Evolutionary conservation across 2,113 vertebrate genomes (phyloP).

Genomic region (Elephantulus edwardii): DNA sequence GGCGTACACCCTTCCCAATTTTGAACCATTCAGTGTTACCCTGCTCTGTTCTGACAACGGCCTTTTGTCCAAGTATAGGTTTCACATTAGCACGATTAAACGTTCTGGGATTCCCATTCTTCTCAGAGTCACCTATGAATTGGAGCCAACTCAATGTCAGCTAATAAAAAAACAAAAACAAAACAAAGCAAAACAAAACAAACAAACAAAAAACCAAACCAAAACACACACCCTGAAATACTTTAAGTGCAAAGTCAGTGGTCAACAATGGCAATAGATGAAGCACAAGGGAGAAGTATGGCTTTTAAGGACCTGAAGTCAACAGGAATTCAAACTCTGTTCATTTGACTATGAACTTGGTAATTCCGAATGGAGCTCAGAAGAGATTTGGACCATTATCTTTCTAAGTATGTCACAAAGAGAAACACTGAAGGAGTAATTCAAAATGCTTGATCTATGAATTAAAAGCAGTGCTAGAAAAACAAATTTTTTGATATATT

Average conservation of each 20-base stretch:
- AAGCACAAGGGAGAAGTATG: neutral
- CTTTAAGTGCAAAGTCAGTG: neutral
- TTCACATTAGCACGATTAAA: too few relatives aligned
- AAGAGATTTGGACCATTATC: neutral
- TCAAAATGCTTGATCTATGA: neutral
- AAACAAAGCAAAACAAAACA: too few relatives aligned
- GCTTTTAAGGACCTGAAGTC: neutral
- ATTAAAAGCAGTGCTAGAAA: neutral
- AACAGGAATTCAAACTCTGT: neutral
- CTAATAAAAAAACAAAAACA: too few relatives aligned
- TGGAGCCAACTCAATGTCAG: too few relatives aligned
- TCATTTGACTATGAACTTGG: constrained; percentile 26
- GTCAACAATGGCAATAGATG: neutral
- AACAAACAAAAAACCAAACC: too few relatives aligned
- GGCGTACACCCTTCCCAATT: too few relatives aligned
- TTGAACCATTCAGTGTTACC: too few relatives aligned
- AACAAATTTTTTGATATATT: neutral
- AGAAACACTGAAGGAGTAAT: neutral
- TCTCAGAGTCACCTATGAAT: too few relatives aligned
- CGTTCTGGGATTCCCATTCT: too few relatives aligned
- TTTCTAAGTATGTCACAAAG: neutral
- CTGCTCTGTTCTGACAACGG: too few relatives aligned
- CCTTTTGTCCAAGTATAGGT: too few relatives aligned
- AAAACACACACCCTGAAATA: too few relatives aligned
- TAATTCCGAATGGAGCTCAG: neutral